Conservation (phyloP, 2,888 invertebrate species). For the Protodeltote pygarga region DNA sequence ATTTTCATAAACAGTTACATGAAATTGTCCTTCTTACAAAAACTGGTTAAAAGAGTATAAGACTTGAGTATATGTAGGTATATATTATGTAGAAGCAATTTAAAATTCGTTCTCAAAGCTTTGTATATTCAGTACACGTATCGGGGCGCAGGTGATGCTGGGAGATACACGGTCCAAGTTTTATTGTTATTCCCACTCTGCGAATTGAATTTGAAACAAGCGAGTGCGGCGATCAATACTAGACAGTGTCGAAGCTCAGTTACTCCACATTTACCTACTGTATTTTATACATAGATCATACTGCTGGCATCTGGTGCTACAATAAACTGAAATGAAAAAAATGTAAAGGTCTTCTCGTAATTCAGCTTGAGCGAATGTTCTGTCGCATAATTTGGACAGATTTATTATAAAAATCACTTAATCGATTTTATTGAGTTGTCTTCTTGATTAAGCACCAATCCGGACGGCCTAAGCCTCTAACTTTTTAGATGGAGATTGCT, state of each 20-base stretch:
- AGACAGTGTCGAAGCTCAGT: conserved; percentile 34
- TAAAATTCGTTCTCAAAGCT: conserved; percentile 52
- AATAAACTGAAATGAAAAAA: too few species aligned
- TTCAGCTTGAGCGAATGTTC: too few species aligned
- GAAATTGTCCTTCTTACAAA: too few species aligned
- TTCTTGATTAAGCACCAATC: too few species aligned
- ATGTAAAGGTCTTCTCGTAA: too few species aligned
- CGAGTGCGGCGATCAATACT: conserved; percentile 72
- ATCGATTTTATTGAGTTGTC: too few species aligned
- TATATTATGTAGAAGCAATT: conserved; percentile 31
- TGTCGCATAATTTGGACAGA: too few species aligned
- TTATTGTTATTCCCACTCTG: conserved; percentile 85
- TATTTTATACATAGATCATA: conserved; percentile 1
- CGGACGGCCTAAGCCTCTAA: too few species aligned
- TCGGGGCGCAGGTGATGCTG: conserved; percentile 76
- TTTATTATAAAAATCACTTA: too few species aligned
- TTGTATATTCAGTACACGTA: conserved; percentile 74
- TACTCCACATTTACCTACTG: conserved; percentile 26
- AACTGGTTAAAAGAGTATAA: too few species aligned
- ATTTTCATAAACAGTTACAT: conserved; percentile 30
- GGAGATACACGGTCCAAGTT: conserved; percentile 75
- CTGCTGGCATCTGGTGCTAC: too few species aligned
- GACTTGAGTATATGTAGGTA: conserved; percentile 8
- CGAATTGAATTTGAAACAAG: conserved; percentile 85
- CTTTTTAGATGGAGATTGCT: too few species aligned